phyloP scores from a whole-genome alignment of 2,797 vertebrate genomes.

The Thripadectes ignobilis region DNA sequence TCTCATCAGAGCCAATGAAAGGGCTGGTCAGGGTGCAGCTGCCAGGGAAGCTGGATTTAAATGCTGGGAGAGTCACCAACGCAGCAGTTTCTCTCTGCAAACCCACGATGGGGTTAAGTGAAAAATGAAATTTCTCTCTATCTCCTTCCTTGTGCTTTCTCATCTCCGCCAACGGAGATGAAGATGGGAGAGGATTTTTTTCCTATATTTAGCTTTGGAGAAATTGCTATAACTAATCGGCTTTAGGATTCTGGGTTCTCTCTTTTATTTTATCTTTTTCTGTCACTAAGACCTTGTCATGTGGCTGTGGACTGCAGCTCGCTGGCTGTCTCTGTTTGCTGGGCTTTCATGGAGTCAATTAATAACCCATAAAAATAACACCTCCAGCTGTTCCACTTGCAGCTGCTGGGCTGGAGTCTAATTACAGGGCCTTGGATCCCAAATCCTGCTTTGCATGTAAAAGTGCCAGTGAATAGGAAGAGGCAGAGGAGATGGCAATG shows the following conservation, averaged over 20 bases:
- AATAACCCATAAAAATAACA: constrained; percentile 31
- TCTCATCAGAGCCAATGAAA: neutral
- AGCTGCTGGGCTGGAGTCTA: neutral
- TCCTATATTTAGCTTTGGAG: constrained; percentile 46
- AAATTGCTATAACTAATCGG: constrained; percentile 44
- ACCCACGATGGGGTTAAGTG: neutral
- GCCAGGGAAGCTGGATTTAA: neutral
- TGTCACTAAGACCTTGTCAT: constrained; percentile 33
- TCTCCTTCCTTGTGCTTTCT: constrained; percentile 15
- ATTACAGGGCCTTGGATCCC: neutral
- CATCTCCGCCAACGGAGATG: neutral
- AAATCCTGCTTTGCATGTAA: neutral
- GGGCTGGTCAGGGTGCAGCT: neutral
- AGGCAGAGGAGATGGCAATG: neutral
- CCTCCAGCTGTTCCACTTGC: constrained; percentile 45
- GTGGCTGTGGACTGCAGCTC: neutral
- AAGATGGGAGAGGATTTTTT: constrained; percentile 42
- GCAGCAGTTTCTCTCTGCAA: neutral
- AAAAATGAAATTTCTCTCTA: neutral
- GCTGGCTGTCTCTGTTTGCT: neutral
- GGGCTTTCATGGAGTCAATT: constrained; percentile 20
- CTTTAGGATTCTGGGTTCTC: neutral
- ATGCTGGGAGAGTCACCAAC: neutral
- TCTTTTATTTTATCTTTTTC: constrained; percentile 33
- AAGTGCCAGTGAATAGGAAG: neutral